A percentile compares a stretch with the other conserved stretches of the same genome.
phyloP scores from a whole-genome alignment of 2,113 vertebrate genomes.

The Seriola aureovittata region DNA sequence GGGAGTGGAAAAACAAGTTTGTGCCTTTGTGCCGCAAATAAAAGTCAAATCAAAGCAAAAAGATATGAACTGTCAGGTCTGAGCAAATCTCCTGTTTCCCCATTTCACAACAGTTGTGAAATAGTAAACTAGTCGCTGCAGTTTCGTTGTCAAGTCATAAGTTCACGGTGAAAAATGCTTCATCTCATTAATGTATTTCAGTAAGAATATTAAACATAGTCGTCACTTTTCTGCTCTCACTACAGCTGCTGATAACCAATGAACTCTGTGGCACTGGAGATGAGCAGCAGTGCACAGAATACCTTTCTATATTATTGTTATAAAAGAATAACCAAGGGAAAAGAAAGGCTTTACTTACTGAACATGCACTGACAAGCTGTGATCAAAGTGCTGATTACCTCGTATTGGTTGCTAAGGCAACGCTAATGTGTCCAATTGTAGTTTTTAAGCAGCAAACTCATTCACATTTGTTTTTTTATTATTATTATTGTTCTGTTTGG shows the following conservation, averaged over 20 bases:
- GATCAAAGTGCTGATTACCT: too few relatives aligned
- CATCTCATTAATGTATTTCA: background rate
- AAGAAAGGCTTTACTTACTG: background rate
- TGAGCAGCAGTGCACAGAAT: background rate
- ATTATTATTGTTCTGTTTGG: too few relatives aligned
- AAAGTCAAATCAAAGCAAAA: constrained; percentile 10
- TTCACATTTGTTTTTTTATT: too few relatives aligned
- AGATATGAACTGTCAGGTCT: background rate
- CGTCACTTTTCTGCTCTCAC: background rate
- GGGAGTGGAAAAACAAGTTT: constrained; percentile 1
- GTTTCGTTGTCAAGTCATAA: background rate
- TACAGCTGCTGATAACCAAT: background rate
- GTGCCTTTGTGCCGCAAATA: background rate
- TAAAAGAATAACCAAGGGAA: background rate
- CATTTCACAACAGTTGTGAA: constrained; percentile 23
- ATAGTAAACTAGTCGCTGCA: constrained; percentile 1
- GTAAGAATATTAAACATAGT: background rate
- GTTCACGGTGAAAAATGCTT: background rate
- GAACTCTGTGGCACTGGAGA: background rate
- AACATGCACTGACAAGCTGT: background rate
- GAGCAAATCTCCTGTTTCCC: background rate
- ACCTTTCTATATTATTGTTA: background rate
- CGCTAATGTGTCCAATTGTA: too few relatives aligned
- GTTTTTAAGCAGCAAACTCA: too few relatives aligned
- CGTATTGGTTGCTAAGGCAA: too few relatives aligned